These are phyloP conservation scores for Nymphalis polychloros DNA, from an alignment of 2,888 invertebrate genomes.

Conservation along the genomic window DNA sequence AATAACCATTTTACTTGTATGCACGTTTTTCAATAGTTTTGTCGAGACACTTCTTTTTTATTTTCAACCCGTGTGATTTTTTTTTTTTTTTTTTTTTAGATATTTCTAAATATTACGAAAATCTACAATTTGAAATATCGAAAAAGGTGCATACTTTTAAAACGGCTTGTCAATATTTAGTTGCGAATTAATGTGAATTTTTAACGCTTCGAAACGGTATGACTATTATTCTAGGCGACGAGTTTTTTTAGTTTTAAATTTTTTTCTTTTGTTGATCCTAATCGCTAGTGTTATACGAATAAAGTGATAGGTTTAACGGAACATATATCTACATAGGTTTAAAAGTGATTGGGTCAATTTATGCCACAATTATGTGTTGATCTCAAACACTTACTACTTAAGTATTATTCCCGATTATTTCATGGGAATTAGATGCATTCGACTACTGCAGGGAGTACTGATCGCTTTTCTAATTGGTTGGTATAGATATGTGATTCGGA, in stretches of 20 bases:
- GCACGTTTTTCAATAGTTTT: slow-evolving; percentile 45
- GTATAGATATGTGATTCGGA: slow-evolving; percentile 36
- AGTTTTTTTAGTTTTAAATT: slow-evolving; percentile 58
- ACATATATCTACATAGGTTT: slow-evolving; percentile 45
- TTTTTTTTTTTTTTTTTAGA: background rate
- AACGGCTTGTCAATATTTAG: slow-evolving; percentile 65
- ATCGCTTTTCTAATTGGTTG: slow-evolving; percentile 31
- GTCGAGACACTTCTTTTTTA: too few relatives aligned
- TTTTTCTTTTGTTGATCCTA: slow-evolving; percentile 55
- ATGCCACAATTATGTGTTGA: slow-evolving; percentile 68
- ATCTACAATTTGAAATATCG: slow-evolving; percentile 33
- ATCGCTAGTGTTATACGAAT: slow-evolving; percentile 50
- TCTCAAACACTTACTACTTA: slow-evolving; percentile 69
- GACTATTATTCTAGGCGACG: slow-evolving; percentile 59
- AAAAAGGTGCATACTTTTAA: slow-evolving; percentile 49
- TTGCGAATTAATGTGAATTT: slow-evolving; percentile 69
- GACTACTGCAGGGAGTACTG: slow-evolving; percentile 47
- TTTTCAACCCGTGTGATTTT: too few relatives aligned
- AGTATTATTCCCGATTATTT: slow-evolving; percentile 21
- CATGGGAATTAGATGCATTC: slow-evolving; percentile 7
- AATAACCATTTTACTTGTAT: slow-evolving; percentile 31
- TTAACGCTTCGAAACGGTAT: slow-evolving; percentile 58
- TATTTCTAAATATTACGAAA: background rate
- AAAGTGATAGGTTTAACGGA: slow-evolving; percentile 50
- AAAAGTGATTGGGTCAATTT: slow-evolving; percentile 74